Conservation (phyloP, 2,888 invertebrate genomes). For the Anthophora plumipes region DNA sequence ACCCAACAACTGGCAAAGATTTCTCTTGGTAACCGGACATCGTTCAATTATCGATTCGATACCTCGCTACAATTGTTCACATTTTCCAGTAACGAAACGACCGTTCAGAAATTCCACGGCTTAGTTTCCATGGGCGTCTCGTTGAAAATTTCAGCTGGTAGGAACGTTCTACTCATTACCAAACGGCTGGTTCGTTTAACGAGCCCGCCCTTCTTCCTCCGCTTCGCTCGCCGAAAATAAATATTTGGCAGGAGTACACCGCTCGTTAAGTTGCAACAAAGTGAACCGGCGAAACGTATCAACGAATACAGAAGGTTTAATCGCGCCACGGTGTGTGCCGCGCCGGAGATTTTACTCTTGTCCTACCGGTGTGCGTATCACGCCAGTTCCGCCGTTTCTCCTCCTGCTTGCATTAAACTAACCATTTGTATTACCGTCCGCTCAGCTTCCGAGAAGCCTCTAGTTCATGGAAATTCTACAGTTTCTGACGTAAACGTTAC, state of each 20-base stretch:
- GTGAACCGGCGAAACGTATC: constrained; percentile 18
- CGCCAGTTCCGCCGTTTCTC: constrained; percentile 18
- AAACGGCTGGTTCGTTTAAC: constrained; percentile 29
- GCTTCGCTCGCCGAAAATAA: constrained; percentile 30
- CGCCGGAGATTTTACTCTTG: not conserved
- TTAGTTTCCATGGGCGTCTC: too few species aligned
- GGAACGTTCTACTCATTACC: constrained; percentile 21
- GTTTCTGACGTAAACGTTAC: constrained; percentile 53
- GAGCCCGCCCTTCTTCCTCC: constrained; percentile 30
- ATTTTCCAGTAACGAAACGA: too few species aligned
- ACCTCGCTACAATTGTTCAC: too few species aligned
- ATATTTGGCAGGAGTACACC: constrained; percentile 34
- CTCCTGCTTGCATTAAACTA: constrained; percentile 67
- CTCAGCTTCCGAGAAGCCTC: constrained; percentile 55
- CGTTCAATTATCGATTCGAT: too few species aligned
- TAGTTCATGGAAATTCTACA: constrained; percentile 72
- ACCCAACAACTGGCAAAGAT: too few species aligned
- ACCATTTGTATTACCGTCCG: constrained; percentile 69
- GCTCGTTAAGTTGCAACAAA: constrained; percentile 22
- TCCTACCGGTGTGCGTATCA: not conserved
- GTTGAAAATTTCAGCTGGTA: not conserved
- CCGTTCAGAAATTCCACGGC: too few species aligned
- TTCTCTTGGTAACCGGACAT: not conserved
- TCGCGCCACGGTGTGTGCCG: constrained; percentile 1
- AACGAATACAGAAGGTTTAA: constrained; percentile 19